A percentile compares a stretch with the other conserved stretches of the same genome.
Conservation (phyloP, 2,113 vertebrate species). For the Scalopus aquaticus region DNA sequence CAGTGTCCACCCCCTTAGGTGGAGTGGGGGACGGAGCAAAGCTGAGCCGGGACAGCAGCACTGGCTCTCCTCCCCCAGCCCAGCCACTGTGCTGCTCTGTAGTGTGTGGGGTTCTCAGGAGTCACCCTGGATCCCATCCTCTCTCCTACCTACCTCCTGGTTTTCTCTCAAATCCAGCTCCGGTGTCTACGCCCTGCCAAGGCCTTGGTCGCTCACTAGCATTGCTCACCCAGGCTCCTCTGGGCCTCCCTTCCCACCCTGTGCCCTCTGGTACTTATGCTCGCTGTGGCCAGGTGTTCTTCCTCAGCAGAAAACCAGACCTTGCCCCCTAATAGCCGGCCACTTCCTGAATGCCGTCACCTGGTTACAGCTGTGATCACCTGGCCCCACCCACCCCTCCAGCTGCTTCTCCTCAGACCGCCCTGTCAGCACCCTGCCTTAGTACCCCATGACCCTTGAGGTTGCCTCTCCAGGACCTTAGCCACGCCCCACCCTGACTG, state of each 20-base stretch:
- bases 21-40: not conserved
- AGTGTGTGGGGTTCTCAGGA: not conserved
- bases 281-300: not conserved
- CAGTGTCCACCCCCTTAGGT: not conserved
- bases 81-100: not conserved
- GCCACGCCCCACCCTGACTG: not conserved
- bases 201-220: not conserved
- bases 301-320: not conserved
- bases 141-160: not conserved
- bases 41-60: not conserved
- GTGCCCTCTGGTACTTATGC: not conserved
- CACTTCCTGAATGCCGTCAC: not conserved
- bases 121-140: no score
- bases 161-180: not conserved
- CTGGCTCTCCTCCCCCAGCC: not conserved
- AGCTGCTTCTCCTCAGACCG: not conserved
- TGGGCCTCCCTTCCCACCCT: fast-evolving
- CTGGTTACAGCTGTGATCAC: no score
- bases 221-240: not conserved
- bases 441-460: not conserved
- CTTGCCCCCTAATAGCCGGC: not conserved
- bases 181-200: fast-evolving
- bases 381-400: not conserved
- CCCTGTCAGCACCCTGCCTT: fast-evolving
- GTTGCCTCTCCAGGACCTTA: not conserved